Evolutionary conservation across 2,888 invertebrate genomes (phyloP), one percentile per base, ranked within the genome.

Genomic region (Hypselothyrea guttata): DNA sequence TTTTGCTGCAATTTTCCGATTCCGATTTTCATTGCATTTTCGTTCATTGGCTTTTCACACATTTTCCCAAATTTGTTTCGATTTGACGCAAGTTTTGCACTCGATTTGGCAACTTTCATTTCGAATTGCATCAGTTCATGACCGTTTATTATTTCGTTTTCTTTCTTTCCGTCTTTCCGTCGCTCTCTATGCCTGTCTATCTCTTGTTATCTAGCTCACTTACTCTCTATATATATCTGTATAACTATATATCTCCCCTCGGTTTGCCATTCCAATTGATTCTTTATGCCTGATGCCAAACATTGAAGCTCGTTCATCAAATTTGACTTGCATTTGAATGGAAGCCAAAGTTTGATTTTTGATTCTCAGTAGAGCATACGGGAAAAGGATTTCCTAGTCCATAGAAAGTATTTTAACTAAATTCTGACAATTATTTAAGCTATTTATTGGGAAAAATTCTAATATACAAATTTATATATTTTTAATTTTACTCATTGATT

Each of bases 31-130:
- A n/a, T 7, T 42, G 28, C 42, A 34, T n/a, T 37, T 12, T 33
- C 52, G 49, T 66, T 57, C 48, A 49, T 61, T 55, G 33, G 52
- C 45, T 70, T 66, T 70, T 66, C 56, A 65, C 65, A 71, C 57
- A 62, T 59, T 71, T 59, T 35, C 67, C 22, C 5, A 22, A 22
- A 22, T 22, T 22, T 22, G 22, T 64, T 59, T 46, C 72, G 69
- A 59, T 59, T 75, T 82, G 78, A 82, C 78, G 78, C 82, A 82
- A 73, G 64, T 76, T 63, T 52, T 76, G 71, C 69, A 77, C 77
- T 74, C 68, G 60, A 73, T 65, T 68, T 72, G 70, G 70, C 79
- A 70, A 68, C 75, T 77, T 71, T 79, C 73, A 65, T 68, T 77
- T 64, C 46, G 51, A 59, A 62, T 60, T 67, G 68, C 71, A 64